phyloP scores from a whole-genome alignment of 2,888 invertebrate genomes.

The Hedychridium roseum region DNA sequence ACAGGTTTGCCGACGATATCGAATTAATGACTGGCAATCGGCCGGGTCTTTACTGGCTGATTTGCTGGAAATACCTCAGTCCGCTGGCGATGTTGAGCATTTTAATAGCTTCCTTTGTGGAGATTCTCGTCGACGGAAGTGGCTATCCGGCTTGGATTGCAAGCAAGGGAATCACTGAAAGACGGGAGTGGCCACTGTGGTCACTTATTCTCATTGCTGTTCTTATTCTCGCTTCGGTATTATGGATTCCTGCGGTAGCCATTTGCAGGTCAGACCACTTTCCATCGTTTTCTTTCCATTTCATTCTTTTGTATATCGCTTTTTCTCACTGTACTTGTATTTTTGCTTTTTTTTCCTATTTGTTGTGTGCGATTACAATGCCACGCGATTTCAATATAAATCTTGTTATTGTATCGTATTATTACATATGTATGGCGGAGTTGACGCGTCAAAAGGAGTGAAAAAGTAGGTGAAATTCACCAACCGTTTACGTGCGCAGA shows the following conservation, averaged over 20 bases:
- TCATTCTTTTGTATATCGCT: no score
- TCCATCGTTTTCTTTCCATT: no score
- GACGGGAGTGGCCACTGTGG: constrained; percentile 89
- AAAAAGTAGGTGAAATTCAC: no score
- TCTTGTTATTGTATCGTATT: no score
- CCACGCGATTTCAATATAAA: no score
- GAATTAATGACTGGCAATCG: constrained; percentile 93
- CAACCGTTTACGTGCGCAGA: no score
- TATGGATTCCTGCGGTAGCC: constrained; percentile 89
- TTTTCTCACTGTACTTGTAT: no score
- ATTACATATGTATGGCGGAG: no score
- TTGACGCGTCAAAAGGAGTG: no score
- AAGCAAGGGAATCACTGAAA: constrained; percentile 75
- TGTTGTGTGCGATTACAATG: no score
- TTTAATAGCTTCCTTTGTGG: constrained; percentile 81
- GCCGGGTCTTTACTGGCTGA: constrained; percentile 89
- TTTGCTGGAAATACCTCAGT: constrained; percentile 94
- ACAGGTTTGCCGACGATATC: constrained; percentile 90
- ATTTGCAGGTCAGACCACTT: constrained; percentile 80
- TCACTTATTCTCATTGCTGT: constrained; percentile 77
- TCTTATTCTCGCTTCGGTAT: constrained; percentile 79
- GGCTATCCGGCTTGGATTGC: constrained; percentile 87
- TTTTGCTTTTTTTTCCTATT: no score
- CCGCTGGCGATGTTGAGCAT: constrained; percentile 90
- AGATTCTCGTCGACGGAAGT: constrained; percentile 81